phyloP scores from a whole-genome alignment of 2,888 invertebrate genomes.

The Cancer borealis region DNA sequence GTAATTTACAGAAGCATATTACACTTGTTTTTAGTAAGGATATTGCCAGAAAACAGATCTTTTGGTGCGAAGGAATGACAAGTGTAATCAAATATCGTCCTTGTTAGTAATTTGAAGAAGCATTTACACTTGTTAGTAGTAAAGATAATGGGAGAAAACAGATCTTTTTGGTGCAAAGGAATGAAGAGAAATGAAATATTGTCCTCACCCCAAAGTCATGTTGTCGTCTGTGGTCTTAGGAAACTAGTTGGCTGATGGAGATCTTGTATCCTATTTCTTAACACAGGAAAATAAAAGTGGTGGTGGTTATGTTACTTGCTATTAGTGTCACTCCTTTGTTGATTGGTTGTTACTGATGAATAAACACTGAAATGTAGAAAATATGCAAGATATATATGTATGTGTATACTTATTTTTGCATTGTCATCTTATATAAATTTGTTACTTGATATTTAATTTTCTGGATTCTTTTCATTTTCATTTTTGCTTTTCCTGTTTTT shows the following conservation, averaged over 20 bases:
- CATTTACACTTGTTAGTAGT: background rate
- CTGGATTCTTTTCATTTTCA: slow-evolving; percentile 14
- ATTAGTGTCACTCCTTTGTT: slow-evolving; percentile 51
- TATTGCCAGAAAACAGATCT: background rate
- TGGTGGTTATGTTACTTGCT: slow-evolving; percentile 49
- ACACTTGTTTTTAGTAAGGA: background rate
- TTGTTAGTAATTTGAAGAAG: background rate
- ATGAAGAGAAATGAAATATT: background rate
- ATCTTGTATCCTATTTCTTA: slow-evolving; percentile 44
- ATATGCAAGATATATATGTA: background rate
- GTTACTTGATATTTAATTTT: background rate
- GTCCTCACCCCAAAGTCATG: slow-evolving; percentile 37
- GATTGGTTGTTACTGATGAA: background rate
- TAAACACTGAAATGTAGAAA: background rate
- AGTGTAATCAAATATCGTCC: slow-evolving; percentile 12
- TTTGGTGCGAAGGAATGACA: no score
- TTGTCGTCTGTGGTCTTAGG: slow-evolving; percentile 5
- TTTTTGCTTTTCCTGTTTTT: background rate
- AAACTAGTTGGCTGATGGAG: slow-evolving; percentile 41
- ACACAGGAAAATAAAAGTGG: background rate
- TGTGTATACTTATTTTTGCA: slow-evolving; percentile 7
- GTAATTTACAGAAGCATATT: background rate
- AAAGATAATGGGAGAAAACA: background rate
- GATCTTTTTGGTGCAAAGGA: background rate
- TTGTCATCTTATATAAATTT: background rate